These are phyloP conservation scores for Anolis sagrei DNA, from an alignment of 2,113 vertebrate genomes.

Conservation along the genomic window DNA sequence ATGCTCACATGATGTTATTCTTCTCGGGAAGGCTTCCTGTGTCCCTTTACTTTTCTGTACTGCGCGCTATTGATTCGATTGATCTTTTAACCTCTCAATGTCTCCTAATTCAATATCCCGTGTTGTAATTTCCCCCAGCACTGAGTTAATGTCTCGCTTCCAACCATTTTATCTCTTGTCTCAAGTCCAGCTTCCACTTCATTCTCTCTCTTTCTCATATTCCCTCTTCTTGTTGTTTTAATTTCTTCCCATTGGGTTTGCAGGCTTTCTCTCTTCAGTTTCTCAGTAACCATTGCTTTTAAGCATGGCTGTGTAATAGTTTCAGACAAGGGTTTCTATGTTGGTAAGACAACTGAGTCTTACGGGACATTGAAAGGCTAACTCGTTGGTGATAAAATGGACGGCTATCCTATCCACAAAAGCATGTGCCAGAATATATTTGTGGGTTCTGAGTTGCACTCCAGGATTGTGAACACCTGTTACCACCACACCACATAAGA, in stretches of 20 bases:
- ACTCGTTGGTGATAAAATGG: background rate
- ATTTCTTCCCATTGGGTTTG: background rate
- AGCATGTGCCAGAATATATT: too few species aligned
- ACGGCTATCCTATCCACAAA: background rate
- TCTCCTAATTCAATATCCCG: conserved; percentile 15
- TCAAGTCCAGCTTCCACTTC: background rate
- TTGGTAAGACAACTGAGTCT: background rate
- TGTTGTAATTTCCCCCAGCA: conserved; percentile 21
- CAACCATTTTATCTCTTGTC: background rate
- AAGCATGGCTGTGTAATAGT: background rate
- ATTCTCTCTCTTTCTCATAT: background rate
- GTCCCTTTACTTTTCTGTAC: background rate
- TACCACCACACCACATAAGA: too few species aligned
- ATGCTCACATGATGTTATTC: background rate
- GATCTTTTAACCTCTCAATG: conserved; percentile 7
- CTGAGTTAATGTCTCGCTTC: conserved; percentile 5
- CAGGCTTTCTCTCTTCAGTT: background rate
- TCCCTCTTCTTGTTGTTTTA: background rate
- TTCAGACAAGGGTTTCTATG: background rate
- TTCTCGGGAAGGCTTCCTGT: background rate
- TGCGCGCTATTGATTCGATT: conserved; percentile 13
- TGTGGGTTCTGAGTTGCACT: too few species aligned
- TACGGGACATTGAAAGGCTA: background rate
- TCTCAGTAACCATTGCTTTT: background rate
- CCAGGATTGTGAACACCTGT: too few species aligned